Conservation (phyloP, 2,888 invertebrate species). For the Elysia crispata region DNA sequence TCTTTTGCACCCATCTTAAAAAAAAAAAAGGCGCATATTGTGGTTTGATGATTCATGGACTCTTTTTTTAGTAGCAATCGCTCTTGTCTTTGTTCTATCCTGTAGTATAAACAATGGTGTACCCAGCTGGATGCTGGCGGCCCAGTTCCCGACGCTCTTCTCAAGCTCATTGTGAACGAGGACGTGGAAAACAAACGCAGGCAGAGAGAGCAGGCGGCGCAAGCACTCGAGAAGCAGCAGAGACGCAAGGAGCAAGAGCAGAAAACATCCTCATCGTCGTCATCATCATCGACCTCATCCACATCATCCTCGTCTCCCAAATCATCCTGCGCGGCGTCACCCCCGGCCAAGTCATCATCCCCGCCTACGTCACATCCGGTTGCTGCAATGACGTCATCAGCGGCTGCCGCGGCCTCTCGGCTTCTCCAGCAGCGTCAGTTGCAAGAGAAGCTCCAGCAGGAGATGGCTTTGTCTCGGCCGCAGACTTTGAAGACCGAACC, state of each 20-base stretch:
- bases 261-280: slow-evolving; percentile 21
- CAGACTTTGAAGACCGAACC: too few relatives aligned
- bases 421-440: not conserved
- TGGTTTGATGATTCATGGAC: too few relatives aligned
- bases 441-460: too few relatives aligned
- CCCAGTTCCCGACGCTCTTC: slow-evolving; percentile 55
- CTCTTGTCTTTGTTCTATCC: slow-evolving; percentile 49
- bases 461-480: too few relatives aligned
- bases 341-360: too few relatives aligned
- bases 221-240: slow-evolving; percentile 7
- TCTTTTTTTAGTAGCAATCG: too few relatives aligned
- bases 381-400: not conserved
- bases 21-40: too few relatives aligned
- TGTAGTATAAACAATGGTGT: slow-evolving; percentile 66
- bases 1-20: too few relatives aligned
- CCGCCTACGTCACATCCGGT: too few relatives aligned
- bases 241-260: not conserved
- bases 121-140: slow-evolving; percentile 60
- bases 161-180: slow-evolving; percentile 48
- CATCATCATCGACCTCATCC: slow-evolving; percentile 21
- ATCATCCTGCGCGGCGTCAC: not conserved
- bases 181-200: slow-evolving; percentile 3
- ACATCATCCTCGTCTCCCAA: not conserved
- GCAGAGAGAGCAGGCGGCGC: slow-evolving; percentile 21
- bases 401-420: not conserved